Evolutionary conservation across 2,797 vertebrate genomes (phyloP).

Genomic region (Aratinga solstitialis): DNA sequence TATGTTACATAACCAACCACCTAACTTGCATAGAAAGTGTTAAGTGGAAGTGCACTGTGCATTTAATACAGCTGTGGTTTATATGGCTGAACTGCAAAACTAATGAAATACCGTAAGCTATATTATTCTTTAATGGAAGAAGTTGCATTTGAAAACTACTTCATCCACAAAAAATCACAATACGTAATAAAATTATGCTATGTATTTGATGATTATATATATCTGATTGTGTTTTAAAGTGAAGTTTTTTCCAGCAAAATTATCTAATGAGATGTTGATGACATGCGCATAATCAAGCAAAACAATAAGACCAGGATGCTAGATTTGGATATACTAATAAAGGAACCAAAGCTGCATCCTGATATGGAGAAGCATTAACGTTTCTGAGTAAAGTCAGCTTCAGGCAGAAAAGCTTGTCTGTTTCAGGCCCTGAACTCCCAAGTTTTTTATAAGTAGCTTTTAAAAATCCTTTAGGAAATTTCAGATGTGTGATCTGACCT

Average conservation of each 20-base stretch:
- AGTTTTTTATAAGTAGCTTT: not conserved
- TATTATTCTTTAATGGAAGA: not conserved
- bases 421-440: not conserved
- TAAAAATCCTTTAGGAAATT: not conserved
- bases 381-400: not conserved
- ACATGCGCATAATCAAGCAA: not conserved
- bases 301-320: not conserved
- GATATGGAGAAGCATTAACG: not conserved
- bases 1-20: not conserved
- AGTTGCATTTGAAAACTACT: not conserved
- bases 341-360: not conserved
- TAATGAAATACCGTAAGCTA: not conserved
- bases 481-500: not conserved
- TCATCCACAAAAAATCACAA: not conserved
- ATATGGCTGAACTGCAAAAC: not conserved
- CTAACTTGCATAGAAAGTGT: not conserved
- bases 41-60: not conserved
- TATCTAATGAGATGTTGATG: not conserved
- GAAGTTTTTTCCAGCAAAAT: not conserved
- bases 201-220: not conserved
- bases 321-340: not conserved
- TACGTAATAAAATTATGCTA: not conserved
- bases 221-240: not conserved
- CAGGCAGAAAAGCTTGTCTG: not conserved
- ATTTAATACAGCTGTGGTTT: not conserved